These are phyloP conservation scores for Amia ocellicauda DNA, from an alignment of 2,113 vertebrate species.

Conservation along the genomic window DNA sequence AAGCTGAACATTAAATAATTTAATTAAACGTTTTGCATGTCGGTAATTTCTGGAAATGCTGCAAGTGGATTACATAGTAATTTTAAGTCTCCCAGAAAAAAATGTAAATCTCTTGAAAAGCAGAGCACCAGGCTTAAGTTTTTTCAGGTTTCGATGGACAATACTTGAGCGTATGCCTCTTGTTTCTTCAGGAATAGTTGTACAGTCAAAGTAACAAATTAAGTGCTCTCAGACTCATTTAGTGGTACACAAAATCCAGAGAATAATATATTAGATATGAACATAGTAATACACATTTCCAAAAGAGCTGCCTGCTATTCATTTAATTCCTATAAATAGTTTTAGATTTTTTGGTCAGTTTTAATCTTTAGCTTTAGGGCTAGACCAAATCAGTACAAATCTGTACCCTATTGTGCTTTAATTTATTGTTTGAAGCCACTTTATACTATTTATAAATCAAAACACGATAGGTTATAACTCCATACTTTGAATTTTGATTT, in stretches of 20 bases:
- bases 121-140: neutral
- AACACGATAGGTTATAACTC: no score
- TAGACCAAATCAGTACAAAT: no score
- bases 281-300: no score
- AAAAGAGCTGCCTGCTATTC: constrained; percentile 52
- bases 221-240: neutral
- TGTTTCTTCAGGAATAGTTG: neutral
- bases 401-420: no score
- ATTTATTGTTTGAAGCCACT: no score
- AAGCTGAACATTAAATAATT: constrained; percentile 20
- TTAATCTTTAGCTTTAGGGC: no score
- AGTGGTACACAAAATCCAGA: neutral
- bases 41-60: constrained; percentile 10
- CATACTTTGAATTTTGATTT: no score
- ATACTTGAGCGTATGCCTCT: neutral
- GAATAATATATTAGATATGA: constrained; percentile 27
- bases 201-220: constrained; percentile 1
- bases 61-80: neutral
- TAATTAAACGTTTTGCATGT: constrained; percentile 14
- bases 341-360: constrained; percentile 52
- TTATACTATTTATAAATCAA: no score
- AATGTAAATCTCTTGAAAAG: neutral
- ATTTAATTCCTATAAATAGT: constrained; percentile 38
- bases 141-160: neutral
- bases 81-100: neutral